Conservation (phyloP, 2,888 invertebrate genomes). For the Athalia rosae region DNA sequence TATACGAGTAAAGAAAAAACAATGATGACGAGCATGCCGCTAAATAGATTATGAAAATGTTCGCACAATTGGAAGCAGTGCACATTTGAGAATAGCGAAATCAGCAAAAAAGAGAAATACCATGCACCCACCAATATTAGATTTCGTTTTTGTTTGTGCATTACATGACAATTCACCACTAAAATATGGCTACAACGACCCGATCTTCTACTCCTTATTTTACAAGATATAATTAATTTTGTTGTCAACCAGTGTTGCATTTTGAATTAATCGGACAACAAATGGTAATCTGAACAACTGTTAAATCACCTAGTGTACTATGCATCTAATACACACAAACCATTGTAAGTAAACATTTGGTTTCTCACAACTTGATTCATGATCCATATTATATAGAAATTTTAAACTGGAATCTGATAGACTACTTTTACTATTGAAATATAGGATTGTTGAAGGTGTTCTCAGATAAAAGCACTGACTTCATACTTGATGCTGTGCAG, state of each 20-base stretch:
- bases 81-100: conserved; percentile 52
- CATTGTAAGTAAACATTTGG: too few relatives aligned
- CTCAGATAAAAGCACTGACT: too few relatives aligned
- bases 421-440: too few relatives aligned
- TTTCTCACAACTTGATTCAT: too few relatives aligned
- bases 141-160: conserved; percentile 57
- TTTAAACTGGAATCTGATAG: too few relatives aligned
- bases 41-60: conserved; percentile 33
- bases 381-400: too few relatives aligned
- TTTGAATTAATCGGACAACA: neutral
- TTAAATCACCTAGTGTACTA: neutral
- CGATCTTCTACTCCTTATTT: conserved; percentile 20
- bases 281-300: neutral
- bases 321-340: neutral
- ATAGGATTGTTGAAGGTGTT: too few relatives aligned
- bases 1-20: conserved; percentile 19
- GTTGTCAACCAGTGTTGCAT: conserved; percentile 34
- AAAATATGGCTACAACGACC: conserved; percentile 16
- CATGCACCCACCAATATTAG: conserved; percentile 65
- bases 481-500: too few relatives aligned
- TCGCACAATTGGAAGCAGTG: conserved; percentile 51
- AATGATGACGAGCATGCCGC: conserved; percentile 36
- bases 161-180: conserved; percentile 63
- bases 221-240: conserved; percentile 21
- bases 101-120: conserved; percentile 52